Conservation (phyloP, 2,888 invertebrate species). For the Morpho helenor region DNA sequence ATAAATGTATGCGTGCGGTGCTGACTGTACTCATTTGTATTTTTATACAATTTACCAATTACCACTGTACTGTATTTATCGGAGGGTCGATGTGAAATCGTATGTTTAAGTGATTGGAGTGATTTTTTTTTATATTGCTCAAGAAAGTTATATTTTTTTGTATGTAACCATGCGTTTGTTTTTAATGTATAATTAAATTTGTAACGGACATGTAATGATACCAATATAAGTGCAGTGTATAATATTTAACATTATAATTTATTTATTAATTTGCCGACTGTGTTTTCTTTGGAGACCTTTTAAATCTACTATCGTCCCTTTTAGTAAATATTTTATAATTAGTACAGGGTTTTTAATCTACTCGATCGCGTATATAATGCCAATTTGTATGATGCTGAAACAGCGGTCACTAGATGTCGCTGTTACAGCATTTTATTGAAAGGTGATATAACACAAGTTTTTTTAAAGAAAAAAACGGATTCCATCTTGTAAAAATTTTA, state of each 20-base stretch:
- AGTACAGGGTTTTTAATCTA: too few relatives aligned
- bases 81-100: slow-evolving; percentile 40
- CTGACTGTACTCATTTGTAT: neutral
- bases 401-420: too few relatives aligned
- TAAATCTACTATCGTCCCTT: too few relatives aligned
- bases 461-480: too few relatives aligned
- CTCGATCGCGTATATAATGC: too few relatives aligned
- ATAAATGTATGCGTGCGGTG: neutral
- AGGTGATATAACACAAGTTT: too few relatives aligned
- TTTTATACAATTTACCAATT: slow-evolving; percentile 3
- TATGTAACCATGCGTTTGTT: slow-evolving; percentile 67
- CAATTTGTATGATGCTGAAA: too few relatives aligned
- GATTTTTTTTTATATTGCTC: slow-evolving; percentile 77
- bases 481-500: too few relatives aligned
- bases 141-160: slow-evolving; percentile 55
- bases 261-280: slow-evolving; percentile 74
- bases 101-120: slow-evolving; percentile 54
- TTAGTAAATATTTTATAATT: too few relatives aligned
- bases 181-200: slow-evolving; percentile 57
- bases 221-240: slow-evolving; percentile 74
- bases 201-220: slow-evolving; percentile 66
- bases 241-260: slow-evolving; percentile 77
- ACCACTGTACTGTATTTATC: slow-evolving; percentile 4
- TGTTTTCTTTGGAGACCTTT: slow-evolving; percentile 31
- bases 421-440: too few relatives aligned